phyloP scores from a whole-genome alignment of 2,888 invertebrate species.

The Hydraecia micacea region DNA sequence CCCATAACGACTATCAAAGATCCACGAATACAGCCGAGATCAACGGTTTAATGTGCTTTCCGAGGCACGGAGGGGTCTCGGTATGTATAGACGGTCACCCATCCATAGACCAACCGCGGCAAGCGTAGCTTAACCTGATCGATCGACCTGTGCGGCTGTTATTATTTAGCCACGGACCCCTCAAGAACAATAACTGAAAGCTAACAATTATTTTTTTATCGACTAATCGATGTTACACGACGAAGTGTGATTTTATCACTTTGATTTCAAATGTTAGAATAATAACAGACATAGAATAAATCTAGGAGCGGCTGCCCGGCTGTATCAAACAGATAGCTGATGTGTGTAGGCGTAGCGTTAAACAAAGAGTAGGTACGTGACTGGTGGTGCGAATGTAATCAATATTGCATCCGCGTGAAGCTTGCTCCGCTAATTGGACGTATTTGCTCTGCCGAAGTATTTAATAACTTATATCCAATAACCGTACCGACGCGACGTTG shows the following conservation, averaged over 20 bases:
- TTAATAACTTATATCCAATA: conserved; percentile 48
- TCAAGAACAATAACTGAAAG: conserved; percentile 74
- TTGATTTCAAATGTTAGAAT: not conserved
- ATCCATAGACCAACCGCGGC: no score
- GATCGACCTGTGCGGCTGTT: no score
- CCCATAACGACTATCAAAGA: no score
- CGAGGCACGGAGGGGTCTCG: no score
- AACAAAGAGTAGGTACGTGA: conserved; percentile 61
- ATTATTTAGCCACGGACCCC: no score
- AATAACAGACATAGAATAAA: conserved; percentile 10
- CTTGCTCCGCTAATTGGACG: conserved; percentile 54
- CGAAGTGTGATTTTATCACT: conserved; percentile 18
- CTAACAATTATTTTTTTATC: conserved; percentile 71
- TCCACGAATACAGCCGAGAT: no score
- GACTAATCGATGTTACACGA: conserved; percentile 59
- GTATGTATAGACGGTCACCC: no score
- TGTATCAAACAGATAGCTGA: conserved; percentile 34
- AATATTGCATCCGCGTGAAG: conserved; percentile 63
- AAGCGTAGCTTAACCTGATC: no score
- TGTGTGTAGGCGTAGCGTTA: conserved; percentile 47
- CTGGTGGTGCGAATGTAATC: conserved; percentile 58
- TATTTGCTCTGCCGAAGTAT: conserved; percentile 47
- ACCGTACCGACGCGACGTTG: conserved; percentile 15
- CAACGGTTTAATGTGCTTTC: no score
- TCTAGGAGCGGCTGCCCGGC: conserved; percentile 19